Conservation (phyloP, 2,113 vertebrate genomes). For the Sciurus niger region DNA sequence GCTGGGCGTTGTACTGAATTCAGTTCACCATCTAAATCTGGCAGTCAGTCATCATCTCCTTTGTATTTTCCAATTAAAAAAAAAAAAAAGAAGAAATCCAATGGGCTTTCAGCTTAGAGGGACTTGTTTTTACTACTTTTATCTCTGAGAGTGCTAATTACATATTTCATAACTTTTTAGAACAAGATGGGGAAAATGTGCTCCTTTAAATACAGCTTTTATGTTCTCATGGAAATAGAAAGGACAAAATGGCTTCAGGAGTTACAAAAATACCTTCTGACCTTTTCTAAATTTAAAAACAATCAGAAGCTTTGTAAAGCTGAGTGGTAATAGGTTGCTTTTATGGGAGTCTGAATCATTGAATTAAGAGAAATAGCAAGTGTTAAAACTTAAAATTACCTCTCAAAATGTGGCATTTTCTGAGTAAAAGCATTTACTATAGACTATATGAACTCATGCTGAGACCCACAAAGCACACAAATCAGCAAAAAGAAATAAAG, state of each 20-base stretch:
- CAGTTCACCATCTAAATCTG: not conserved
- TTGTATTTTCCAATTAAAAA: conserved; percentile 43
- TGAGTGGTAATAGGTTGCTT: not conserved
- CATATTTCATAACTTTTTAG: not conserved
- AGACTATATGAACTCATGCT: not conserved
- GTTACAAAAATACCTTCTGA: conserved; percentile 61
- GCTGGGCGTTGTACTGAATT: not conserved
- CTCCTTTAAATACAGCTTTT: conserved; percentile 47
- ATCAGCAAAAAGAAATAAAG: conserved; percentile 28
- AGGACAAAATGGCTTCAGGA: conserved; percentile 70
- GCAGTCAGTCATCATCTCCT: not conserved
- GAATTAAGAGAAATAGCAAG: conserved; percentile 36
- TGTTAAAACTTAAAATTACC: conserved; percentile 27
- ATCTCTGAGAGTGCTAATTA: conserved; percentile 74
- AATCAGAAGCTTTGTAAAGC: not conserved
- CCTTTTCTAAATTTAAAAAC: conserved; percentile 49
- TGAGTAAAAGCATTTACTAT: conserved; percentile 27
- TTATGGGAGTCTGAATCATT: not conserved
- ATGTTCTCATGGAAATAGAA: conserved; percentile 71
- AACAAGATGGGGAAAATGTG: not conserved
- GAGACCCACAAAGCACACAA: conserved; percentile 28
- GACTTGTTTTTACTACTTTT: conserved; percentile 73
- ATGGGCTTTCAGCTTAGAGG: not conserved
- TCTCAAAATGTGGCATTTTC: conserved; percentile 16
- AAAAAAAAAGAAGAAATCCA: conserved; percentile 25